A percentile compares a stretch with the other conserved stretches of the same genome.
Evolutionary conservation across 2,113 vertebrate species (phyloP).

Genomic region (Microcebus ravelobensis): DNA sequence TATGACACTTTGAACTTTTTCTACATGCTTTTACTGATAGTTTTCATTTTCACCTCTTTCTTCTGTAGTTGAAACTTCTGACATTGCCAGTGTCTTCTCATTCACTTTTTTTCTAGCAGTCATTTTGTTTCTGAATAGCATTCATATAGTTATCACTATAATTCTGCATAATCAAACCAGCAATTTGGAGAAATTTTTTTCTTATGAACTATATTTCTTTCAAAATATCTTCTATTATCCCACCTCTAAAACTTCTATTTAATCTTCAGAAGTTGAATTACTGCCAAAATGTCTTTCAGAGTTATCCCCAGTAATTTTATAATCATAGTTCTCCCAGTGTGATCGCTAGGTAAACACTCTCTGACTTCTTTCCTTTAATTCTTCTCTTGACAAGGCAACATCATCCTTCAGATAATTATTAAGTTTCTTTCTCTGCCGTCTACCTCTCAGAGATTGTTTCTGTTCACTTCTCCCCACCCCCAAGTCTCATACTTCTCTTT

Average conservation of each 20-base stretch:
- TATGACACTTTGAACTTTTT: not conserved
- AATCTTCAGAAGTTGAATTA: slow-evolving; percentile 57
- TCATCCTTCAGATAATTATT: slow-evolving; percentile 51
- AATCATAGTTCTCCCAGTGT: slow-evolving; percentile 58
- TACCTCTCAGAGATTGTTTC: not conserved
- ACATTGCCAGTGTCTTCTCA: not conserved
- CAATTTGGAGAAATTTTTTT: slow-evolving; percentile 58
- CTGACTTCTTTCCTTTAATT: slow-evolving; percentile 57
- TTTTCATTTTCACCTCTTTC: not conserved
- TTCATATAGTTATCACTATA: slow-evolving; percentile 54
- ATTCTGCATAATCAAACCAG: slow-evolving; percentile 69
- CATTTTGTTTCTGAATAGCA: slow-evolving; percentile 44
- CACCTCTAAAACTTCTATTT: slow-evolving; percentile 61
- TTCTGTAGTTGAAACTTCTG: not conserved
- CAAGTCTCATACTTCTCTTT: slow-evolving; percentile 30
- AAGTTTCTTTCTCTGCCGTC: slow-evolving; percentile 10
- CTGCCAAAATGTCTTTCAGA: slow-evolving; percentile 65
- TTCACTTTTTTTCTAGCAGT: slow-evolving; percentile 37
- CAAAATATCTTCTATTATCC: slow-evolving; percentile 46
- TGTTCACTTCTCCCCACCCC: not conserved
- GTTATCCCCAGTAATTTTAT: slow-evolving; percentile 68
- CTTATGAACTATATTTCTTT: slow-evolving; percentile 56
- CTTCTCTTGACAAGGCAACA: slow-evolving; percentile 58
- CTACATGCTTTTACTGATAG: not conserved
- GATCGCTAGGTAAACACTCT: slow-evolving; percentile 57